Evolutionary conservation across 2,113 vertebrate genomes (phyloP).

Genomic region (Eolophus roseicapilla): DNA sequence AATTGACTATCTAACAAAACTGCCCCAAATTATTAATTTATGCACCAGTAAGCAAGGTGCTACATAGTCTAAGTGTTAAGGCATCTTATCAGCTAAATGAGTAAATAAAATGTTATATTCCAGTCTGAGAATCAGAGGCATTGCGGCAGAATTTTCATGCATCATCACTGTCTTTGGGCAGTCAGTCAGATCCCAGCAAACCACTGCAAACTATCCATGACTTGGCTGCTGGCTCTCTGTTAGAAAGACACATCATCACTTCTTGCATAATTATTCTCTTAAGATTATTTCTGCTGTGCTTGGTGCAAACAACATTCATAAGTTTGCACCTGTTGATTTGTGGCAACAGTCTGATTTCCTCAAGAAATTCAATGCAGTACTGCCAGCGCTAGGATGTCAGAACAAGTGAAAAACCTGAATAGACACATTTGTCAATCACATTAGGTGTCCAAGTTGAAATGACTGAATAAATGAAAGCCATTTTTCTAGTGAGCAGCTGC

Average conservation of each 20-base stretch:
- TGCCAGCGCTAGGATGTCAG: slow-evolving; percentile 36
- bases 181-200: background rate
- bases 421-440: slow-evolving; percentile 48
- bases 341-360: slow-evolving; percentile 36
- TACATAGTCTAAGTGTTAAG: background rate
- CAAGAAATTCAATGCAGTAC: slow-evolving; percentile 27
- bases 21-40: background rate
- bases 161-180: background rate
- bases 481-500: slow-evolving; percentile 42
- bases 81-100: background rate
- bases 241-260: slow-evolving; percentile 16
- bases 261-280: slow-evolving; percentile 8
- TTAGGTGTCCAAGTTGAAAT: slow-evolving; percentile 38
- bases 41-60: background rate
- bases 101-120: background rate
- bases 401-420: slow-evolving; percentile 42
- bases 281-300: background rate
- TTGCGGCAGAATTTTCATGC: background rate
- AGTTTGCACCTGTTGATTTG: slow-evolving; percentile 60
- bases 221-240: background rate
- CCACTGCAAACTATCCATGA: background rate
- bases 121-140: background rate
- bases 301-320: background rate
- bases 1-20: background rate
- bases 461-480: slow-evolving; percentile 38